Evolutionary conservation across 53 echinoderm and acorn worm genomes (phyloP).

Genomic region (Echinometra lucunter): DNA sequence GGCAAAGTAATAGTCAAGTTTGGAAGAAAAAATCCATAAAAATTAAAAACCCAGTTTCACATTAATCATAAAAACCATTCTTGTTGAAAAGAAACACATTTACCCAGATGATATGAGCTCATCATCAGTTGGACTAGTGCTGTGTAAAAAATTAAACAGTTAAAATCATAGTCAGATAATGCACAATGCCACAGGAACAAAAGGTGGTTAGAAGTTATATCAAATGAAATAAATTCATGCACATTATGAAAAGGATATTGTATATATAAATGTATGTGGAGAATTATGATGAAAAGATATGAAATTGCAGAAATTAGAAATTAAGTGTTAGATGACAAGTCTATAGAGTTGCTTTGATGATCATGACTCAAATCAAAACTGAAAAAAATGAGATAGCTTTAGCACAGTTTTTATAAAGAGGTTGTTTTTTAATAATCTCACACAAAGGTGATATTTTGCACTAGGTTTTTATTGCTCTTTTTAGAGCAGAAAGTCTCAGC

Average conservation of each 20-base stretch:
- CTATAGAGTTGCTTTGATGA: background rate
- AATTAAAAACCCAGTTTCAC: background rate
- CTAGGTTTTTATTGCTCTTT: too few relatives aligned
- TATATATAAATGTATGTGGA: background rate
- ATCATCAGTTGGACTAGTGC: slow-evolving; percentile 26
- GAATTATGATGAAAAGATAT: background rate
- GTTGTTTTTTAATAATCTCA: background rate
- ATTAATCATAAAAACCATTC: background rate
- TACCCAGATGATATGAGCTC: slow-evolving; percentile 28
- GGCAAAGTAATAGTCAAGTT: background rate
- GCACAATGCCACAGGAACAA: background rate
- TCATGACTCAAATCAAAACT: background rate
- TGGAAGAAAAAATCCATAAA: background rate
- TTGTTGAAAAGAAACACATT: background rate
- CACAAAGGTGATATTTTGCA: background rate
- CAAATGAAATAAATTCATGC: background rate
- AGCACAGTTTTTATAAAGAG: background rate
- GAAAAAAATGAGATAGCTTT: background rate
- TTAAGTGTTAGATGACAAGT: background rate
- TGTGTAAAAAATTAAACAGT: background rate
- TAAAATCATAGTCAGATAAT: background rate
- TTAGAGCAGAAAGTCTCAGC: too few relatives aligned
- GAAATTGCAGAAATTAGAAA: background rate
- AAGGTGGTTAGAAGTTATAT: background rate
- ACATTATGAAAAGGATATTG: background rate